Conservation (phyloP, 2,113 vertebrate species). For the Edolisoma coerulescens region DNA sequence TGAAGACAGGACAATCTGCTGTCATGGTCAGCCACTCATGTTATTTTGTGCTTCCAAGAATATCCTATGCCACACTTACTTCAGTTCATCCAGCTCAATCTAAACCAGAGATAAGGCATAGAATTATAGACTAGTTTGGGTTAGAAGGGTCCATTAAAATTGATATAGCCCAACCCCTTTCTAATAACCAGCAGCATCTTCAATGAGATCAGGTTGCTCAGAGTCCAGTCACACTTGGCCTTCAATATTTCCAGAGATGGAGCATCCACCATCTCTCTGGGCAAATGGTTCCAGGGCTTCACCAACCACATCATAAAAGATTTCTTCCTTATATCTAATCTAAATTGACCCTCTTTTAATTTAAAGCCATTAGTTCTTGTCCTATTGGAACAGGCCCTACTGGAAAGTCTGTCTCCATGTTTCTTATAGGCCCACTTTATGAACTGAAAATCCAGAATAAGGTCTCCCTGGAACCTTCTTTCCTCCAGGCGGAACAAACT, state of each 20-base stretch:
- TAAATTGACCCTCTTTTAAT: background rate
- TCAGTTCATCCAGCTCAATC: background rate
- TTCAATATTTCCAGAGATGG: background rate
- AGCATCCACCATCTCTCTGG: background rate
- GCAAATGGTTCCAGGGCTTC: background rate
- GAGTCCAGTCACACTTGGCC: background rate
- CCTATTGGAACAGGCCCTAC: background rate
- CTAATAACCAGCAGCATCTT: background rate
- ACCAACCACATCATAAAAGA: background rate
- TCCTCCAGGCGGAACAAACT: background rate
- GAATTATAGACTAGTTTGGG: background rate
- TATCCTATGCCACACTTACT: background rate
- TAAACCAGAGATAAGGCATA: background rate
- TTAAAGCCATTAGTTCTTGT: background rate
- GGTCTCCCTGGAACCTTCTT: background rate
- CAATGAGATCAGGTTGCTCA: background rate
- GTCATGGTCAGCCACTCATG: background rate
- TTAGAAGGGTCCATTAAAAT: background rate
- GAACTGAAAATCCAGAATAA: background rate
- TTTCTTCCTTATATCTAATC: background rate
- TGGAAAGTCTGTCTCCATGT: background rate
- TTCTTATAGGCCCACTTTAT: background rate
- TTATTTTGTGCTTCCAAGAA: background rate
- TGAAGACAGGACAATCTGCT: background rate
- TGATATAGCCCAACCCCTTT: rapidly evolving